Base-by-base conservation (phyloP, 2,113 vertebrate genomes). In the Leiothrix lutea region DNA sequence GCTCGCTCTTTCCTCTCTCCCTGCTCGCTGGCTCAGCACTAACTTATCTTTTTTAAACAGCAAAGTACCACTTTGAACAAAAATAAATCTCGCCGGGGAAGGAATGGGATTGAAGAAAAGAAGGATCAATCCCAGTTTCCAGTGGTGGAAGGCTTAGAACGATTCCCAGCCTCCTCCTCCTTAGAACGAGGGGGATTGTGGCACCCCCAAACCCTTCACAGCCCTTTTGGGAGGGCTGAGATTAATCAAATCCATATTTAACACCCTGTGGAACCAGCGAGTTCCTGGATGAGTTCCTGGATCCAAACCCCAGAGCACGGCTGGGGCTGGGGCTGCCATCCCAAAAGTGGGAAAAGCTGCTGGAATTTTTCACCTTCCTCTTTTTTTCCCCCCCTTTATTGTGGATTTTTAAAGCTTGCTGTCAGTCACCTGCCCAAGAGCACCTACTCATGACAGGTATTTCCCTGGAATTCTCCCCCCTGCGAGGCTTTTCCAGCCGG, bases 251-350 rank as follows among this genome's bases (percentile, higher is more conserved):
- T 57, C 60, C 11, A 2, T 11, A 24, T 24, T 48, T 31, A 20
- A 31, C 0, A 0, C 44, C 16, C 1, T 0, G 2, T 9, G 28
- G 74, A 79, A 38, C 18, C 44, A 26, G 24, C n/a, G n/a, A n/a
- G n/a, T n/a, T n/a, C n/a, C n/a, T 1, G 3, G 53, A 20, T 5
- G 19, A 64, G 12, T 6, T 42, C 40, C 31, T 29, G 35, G 19
- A 44, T 36, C 81, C 8, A 3, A 50, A 47, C 14, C 21, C 12
- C 25, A 16, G 66, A 45, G 36, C 20, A 2, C 31, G 50, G 58
- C 40, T 14, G 54, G 60, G 33, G 77, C 36, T 19, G 72, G 2
- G 5, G 23, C 71, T 31, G 53, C 11, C 38, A 12, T 20, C 14
- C 56, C 6, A 7, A 45, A 22, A 19, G 2, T 5, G 2, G 80